Percentiles rank a stretch among this genome's conserved stretches.
These are phyloP conservation scores for Seriola aureovittata DNA, from an alignment of 2,113 vertebrate species.

Conservation along the genomic window DNA sequence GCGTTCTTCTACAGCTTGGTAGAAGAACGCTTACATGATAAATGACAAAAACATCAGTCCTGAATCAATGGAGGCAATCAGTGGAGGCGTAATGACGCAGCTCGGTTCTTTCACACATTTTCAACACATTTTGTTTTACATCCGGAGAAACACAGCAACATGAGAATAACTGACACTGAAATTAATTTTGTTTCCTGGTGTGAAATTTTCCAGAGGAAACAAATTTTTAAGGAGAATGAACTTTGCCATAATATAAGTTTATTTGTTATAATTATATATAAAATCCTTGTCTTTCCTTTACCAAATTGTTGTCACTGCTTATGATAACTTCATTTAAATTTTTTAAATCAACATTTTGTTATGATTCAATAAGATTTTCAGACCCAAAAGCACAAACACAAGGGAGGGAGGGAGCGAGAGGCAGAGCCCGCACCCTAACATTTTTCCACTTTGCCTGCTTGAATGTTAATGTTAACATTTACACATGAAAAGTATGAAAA, in stretches of 20 bases:
- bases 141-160: neutral
- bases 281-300: neutral
- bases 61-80: slow-evolving; percentile 31
- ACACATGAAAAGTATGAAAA: slow-evolving; percentile 1
- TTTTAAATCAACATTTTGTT: too few species aligned
- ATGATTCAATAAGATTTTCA: too few species aligned
- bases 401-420: too few species aligned
- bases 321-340: neutral
- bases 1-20: too few species aligned
- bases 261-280: neutral
- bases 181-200: neutral
- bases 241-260: neutral
- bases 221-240: neutral
- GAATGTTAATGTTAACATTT: slow-evolving; percentile 28
- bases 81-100: neutral
- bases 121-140: neutral
- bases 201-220: neutral
- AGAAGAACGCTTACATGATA: neutral
- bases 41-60: neutral
- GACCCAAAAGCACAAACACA: too few species aligned
- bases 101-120: neutral
- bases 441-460: neutral
- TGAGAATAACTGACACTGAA: too few species aligned
- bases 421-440: neutral
- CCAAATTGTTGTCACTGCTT: neutral